A percentile compares a stretch with the other conserved stretches of the same genome.
Evolutionary conservation across 2,113 vertebrate genomes (phyloP).

Genomic region (Dipodomys ordii): DNA sequence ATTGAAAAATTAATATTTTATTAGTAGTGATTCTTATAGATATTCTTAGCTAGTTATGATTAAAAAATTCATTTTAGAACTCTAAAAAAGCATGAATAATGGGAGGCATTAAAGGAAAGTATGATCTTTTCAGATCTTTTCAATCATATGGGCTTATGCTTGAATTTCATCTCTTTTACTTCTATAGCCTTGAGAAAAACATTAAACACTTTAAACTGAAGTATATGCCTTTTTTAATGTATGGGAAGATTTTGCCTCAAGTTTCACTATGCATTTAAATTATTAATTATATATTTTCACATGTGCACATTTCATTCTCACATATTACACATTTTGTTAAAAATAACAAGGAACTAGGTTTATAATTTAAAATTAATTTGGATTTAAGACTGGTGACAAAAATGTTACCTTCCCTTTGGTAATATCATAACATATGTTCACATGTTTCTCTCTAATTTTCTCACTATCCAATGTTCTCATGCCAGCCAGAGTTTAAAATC

Average conservation of each 20-base stretch:
- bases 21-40: neutral
- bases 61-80: neutral
- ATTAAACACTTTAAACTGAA: neutral
- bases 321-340: neutral
- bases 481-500: neutral
- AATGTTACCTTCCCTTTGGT: neutral
- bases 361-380: neutral
- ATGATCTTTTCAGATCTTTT: neutral
- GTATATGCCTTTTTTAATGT: neutral
- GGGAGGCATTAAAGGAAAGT: neutral
- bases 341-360: neutral
- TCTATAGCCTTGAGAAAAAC: neutral
- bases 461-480: neutral
- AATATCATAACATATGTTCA: neutral
- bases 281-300: neutral
- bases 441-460: neutral
- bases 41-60: neutral
- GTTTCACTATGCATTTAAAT: neutral
- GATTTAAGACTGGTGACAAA: neutral
- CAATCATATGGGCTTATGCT: neutral
- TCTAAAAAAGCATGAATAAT: neutral
- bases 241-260: neutral
- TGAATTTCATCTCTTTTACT: slow-evolving; percentile 14
- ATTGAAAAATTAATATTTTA: slow-evolving; percentile 57
- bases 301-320: neutral